Conservation (phyloP, 2,888 invertebrate genomes). For the Acholoe squamosa region DNA sequence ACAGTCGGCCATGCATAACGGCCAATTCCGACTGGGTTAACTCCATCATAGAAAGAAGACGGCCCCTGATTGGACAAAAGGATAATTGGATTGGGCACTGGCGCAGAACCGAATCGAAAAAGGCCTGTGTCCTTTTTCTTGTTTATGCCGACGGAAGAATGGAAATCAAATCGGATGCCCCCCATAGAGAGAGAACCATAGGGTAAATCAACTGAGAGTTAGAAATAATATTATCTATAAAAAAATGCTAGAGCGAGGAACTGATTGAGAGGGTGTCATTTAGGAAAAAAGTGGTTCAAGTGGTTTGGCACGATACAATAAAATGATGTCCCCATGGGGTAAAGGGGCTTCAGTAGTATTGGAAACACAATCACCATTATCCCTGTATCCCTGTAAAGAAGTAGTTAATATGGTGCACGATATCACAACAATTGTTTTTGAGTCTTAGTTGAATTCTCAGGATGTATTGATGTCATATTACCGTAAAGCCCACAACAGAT, state of each 20-base stretch:
- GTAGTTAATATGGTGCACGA: too few species aligned
- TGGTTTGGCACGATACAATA: too few species aligned
- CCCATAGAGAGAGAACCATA: neutral
- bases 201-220: neutral
- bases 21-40: neutral
- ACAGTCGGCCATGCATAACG: neutral
- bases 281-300: neutral
- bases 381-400: too few species aligned
- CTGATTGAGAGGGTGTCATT: neutral
- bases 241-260: neutral
- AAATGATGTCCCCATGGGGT: too few species aligned
- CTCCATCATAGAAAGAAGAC: neutral
- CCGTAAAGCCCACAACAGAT: too few species aligned
- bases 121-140: neutral
- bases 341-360: too few species aligned
- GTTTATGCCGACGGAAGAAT: neutral
- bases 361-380: too few species aligned
- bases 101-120: neutral
- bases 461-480: too few species aligned
- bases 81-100: conserved; percentile 23
- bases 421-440: too few species aligned
- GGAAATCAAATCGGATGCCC: neutral
- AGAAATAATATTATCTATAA: neutral
- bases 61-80: conserved; percentile 17
- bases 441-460: too few species aligned